phyloP scores from a whole-genome alignment of 2,888 invertebrate species.

The Lysandra bellargus region DNA sequence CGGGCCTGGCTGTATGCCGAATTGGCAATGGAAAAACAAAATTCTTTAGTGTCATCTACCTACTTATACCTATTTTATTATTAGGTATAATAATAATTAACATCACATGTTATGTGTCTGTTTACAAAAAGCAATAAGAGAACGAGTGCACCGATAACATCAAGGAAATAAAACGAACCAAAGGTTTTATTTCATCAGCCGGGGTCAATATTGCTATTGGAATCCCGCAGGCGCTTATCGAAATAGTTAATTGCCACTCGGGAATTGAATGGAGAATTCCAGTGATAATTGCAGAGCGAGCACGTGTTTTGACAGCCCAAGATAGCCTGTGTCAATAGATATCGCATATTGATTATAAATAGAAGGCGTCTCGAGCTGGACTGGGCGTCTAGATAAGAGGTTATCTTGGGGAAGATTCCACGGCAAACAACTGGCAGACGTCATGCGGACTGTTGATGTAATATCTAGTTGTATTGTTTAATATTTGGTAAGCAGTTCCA shows the following conservation, averaged over 20 bases:
- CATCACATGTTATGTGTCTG: not conserved
- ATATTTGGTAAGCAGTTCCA: not conserved
- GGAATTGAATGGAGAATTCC: constrained; percentile 49
- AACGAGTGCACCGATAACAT: constrained; percentile 24
- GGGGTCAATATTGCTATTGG: constrained; percentile 25
- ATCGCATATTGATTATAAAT: constrained; percentile 46
- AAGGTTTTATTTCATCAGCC: constrained; percentile 27
- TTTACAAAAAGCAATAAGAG: constrained; percentile 10
- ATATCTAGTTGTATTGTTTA: constrained; percentile 1
- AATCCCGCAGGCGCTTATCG: constrained; percentile 34
- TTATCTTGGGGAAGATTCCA: constrained; percentile 78
- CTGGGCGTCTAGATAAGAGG: constrained; percentile 42
- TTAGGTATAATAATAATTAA: no score
- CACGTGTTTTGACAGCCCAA: constrained; percentile 48
- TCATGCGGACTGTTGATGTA: constrained; percentile 7
- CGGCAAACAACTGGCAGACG: constrained; percentile 61
- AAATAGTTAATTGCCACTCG: constrained; percentile 38
- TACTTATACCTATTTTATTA: no score
- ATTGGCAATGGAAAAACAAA: no score
- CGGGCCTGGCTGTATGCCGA: no score
- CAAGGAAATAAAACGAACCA: constrained; percentile 29
- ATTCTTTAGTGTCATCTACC: no score
- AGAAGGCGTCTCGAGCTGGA: constrained; percentile 63
- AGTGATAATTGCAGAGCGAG: constrained; percentile 44
- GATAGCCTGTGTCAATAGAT: constrained; percentile 47